Conservation (phyloP, 2,888 invertebrate species). For the Pedicia rivosa region DNA sequence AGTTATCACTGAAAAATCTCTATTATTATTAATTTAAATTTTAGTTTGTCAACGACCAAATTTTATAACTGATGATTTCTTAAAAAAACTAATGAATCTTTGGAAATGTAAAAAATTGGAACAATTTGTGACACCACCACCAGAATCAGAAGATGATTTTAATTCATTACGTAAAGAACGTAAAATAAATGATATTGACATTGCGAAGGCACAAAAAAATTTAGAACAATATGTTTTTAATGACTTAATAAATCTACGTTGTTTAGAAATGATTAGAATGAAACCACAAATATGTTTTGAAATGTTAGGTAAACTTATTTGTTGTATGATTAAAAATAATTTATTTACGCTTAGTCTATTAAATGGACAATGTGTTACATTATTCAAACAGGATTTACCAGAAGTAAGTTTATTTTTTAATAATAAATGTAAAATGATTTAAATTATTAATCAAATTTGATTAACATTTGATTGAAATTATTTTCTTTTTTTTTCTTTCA, state of each 20-base stretch:
- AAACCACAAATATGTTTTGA: conserved; percentile 27
- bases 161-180: no score
- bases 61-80: conserved; percentile 15
- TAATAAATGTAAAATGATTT: no score
- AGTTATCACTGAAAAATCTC: no score
- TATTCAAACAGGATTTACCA: conserved; percentile 52
- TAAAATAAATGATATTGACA: no score
- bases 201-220: background rate
- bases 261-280: conserved; percentile 8
- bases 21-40: background rate
- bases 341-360: conserved; percentile 42
- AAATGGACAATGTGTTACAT: conserved; percentile 47
- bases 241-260: conserved; percentile 7
- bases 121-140: background rate
- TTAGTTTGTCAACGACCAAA: conserved; percentile 13
- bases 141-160: background rate
- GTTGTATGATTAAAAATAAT: conserved; percentile 35
- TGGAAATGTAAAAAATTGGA: conserved; percentile 14
- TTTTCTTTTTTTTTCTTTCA: background rate
- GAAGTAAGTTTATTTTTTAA: conserved; percentile 27
- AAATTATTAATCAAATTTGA: background rate
- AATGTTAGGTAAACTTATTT: conserved; percentile 30
- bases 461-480: background rate
- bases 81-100: conserved; percentile 14
- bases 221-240: conserved; percentile 9